These are phyloP conservation scores for Lepas anatifera DNA, from an alignment of 2,888 invertebrate species.

Conservation along the genomic window DNA sequence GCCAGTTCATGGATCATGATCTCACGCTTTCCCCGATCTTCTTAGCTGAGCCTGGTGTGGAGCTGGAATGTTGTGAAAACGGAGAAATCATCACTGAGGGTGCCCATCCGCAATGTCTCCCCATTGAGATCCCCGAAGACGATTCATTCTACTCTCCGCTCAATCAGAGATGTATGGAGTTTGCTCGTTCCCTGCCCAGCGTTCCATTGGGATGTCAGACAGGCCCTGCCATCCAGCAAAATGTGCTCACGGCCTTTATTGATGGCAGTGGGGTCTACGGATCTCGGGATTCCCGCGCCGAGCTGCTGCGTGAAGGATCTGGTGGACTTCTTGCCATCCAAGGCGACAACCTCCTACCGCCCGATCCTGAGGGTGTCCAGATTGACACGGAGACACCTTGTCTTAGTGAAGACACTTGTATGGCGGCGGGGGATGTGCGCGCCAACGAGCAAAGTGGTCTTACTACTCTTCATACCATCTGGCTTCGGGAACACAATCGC, in stretches of 20 bases:
- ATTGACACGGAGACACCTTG: neutral
- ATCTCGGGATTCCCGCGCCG: neutral
- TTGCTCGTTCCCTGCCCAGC: neutral
- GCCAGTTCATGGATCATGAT: constrained; percentile 28
- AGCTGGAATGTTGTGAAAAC: neutral
- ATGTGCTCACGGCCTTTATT: neutral
- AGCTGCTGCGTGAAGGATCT: neutral
- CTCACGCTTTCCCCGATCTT: constrained; percentile 27
- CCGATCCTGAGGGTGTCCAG: neutral
- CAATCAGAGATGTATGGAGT: neutral
- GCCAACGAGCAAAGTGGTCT: neutral
- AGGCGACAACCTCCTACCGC: neutral
- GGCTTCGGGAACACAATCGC: constrained; percentile 59
- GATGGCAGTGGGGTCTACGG: neutral
- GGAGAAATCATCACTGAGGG: too few species aligned
- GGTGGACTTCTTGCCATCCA: neutral
- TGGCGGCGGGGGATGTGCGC: neutral
- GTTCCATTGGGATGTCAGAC: neutral
- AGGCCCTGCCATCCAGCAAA: neutral
- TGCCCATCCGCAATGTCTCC: neutral
- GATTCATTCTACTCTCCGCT: neutral
- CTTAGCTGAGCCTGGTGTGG: constrained; percentile 18
- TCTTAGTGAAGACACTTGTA: neutral
- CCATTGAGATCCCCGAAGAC: neutral
- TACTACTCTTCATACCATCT: constrained; percentile 52